Evolutionary conservation across 2,113 vertebrate species (phyloP).

Genomic region (Gasterosteus nipponicus): DNA sequence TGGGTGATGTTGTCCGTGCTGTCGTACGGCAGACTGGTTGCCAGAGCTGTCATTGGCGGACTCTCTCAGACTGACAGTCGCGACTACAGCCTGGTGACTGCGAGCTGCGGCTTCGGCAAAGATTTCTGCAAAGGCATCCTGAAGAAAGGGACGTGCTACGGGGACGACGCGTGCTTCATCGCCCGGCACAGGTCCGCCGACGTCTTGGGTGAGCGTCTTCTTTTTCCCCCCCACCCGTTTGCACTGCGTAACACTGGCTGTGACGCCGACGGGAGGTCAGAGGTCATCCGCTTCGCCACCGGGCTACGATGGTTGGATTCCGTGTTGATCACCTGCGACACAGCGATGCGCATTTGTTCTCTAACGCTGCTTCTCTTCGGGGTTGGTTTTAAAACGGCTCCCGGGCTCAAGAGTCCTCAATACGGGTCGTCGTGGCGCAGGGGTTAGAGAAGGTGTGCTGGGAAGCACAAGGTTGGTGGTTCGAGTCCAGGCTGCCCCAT

Average conservation of each 20-base stretch:
- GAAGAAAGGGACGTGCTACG: constrained; percentile 98
- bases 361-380: background rate
- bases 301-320: background rate
- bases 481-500: no score
- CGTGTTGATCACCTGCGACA: background rate
- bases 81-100: constrained; percentile 96
- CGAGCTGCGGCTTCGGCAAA: constrained; percentile 97
- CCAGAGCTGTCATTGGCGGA: constrained; percentile 96
- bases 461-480: no score
- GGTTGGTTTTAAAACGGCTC: background rate
- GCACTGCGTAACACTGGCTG: no score
- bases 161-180: constrained; percentile 97
- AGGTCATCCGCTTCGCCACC: background rate
- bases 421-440: no score
- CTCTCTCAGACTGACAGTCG: constrained; percentile 95
- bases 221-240: background rate
- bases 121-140: constrained; percentile 97
- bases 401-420: background rate
- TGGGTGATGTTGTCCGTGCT: constrained; percentile 95
- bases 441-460: no score
- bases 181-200: constrained; percentile 93
- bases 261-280: constrained; percentile 15
- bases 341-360: background rate
- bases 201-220: constrained; percentile 85
- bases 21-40: constrained; percentile 95